Evolutionary conservation across 1,140 invertebrate genomes (phyloP).

Genomic region (Linepithema humile): DNA sequence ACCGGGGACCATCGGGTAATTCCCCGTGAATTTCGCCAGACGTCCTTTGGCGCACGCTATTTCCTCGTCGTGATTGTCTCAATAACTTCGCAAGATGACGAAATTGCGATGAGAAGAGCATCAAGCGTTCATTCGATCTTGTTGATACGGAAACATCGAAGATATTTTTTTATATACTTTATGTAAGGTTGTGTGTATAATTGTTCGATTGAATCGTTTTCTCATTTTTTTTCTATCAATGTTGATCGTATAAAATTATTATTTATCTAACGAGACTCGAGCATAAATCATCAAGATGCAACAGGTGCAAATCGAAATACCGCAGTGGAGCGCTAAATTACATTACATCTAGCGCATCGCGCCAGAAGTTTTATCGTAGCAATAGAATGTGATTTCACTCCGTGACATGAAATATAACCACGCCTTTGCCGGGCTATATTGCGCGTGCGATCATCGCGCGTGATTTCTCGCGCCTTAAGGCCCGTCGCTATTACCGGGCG

Average conservation of each 20-base stretch:
- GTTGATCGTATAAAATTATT: background rate
- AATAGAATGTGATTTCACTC: constrained; percentile 34
- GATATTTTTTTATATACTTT: too few relatives aligned
- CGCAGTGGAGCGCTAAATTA: constrained; percentile 21
- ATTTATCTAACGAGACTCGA: background rate
- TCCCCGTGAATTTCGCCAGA: constrained; percentile 54
- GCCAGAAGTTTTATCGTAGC: background rate
- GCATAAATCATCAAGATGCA: background rate
- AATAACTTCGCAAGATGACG: background rate
- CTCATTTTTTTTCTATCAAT: background rate
- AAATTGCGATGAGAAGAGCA: background rate
- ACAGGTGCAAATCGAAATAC: constrained; percentile 3
- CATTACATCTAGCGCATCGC: background rate
- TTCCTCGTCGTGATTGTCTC: constrained; percentile 11
- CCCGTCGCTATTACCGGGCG: constrained; percentile 8
- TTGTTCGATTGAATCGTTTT: background rate
- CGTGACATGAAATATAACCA: constrained; percentile 47
- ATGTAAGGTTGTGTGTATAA: too few relatives aligned
- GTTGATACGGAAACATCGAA: background rate
- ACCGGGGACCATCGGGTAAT: constrained; percentile 49
- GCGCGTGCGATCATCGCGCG: constrained; percentile 36
- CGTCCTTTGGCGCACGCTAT: constrained; percentile 3
- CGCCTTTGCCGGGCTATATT: constrained; percentile 18
- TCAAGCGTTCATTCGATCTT: background rate
- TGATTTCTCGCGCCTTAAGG: constrained; percentile 52